Percentiles rank a stretch among this genome's conserved stretches.
phyloP scores from a whole-genome alignment of 2,888 invertebrate species.

The Cataglyphis cursor region DNA sequence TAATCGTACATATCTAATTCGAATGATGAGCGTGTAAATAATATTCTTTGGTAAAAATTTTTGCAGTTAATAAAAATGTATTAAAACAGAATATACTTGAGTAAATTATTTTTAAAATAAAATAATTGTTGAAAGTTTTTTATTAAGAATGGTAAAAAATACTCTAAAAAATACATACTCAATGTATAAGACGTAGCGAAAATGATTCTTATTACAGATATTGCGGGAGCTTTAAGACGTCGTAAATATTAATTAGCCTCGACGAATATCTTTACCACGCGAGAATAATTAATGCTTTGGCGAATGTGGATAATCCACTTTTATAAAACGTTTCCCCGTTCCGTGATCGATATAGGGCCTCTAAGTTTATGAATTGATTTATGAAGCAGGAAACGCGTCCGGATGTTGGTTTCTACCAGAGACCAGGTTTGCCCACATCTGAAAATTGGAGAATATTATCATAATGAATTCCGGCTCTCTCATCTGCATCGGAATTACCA shows the following conservation, averaged over 20 bases:
- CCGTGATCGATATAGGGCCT: constrained; percentile 13
- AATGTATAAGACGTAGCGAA: neutral
- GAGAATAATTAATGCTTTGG: constrained; percentile 40
- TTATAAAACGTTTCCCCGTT: constrained; percentile 25
- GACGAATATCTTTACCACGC: constrained; percentile 19
- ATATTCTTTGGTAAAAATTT: neutral
- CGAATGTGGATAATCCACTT: constrained; percentile 44
- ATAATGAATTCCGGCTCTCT: constrained; percentile 62
- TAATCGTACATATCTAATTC: neutral
- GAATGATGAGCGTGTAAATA: neutral
- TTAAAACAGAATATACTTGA: neutral
- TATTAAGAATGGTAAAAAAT: neutral
- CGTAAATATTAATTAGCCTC: constrained; percentile 42
- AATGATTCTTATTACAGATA: constrained; percentile 21
- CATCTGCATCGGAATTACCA: constrained; percentile 65
- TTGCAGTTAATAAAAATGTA: neutral
- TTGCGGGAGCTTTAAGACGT: neutral
- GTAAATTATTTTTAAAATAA: neutral
- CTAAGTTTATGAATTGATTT: constrained; percentile 56
- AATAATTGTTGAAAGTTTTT: neutral
- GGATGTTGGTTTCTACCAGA: constrained; percentile 23
- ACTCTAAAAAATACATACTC: too few relatives aligned
- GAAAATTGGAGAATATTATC: constrained; percentile 64
- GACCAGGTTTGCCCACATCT: constrained; percentile 35
- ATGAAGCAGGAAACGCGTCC: constrained; percentile 39